These are phyloP conservation scores for Pelecanus crispus DNA, from an alignment of 2,113 vertebrate genomes.

Conservation along the genomic window DNA sequence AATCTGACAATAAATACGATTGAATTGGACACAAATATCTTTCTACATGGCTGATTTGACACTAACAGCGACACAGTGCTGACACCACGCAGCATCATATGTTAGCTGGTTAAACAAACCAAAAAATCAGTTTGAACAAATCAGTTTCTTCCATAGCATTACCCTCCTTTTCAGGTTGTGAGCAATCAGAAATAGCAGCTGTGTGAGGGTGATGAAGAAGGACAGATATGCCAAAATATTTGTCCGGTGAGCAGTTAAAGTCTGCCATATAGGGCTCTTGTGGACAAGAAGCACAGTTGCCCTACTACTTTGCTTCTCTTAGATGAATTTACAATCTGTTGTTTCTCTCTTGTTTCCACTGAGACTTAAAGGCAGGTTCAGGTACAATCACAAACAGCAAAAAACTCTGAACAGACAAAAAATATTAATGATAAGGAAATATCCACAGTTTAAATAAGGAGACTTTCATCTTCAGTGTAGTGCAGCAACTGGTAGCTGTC, in stretches of 20 bases:
- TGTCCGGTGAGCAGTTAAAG: not conserved
- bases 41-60: conserved; percentile 18
- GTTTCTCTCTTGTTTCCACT: not conserved
- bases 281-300: not conserved
- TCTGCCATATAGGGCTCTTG: not conserved
- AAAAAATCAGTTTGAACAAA: conserved; percentile 32
- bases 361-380: not conserved
- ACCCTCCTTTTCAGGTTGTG: not conserved
- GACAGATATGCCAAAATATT: conserved; percentile 6
- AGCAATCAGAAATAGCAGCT: conserved; percentile 10
- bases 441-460: not conserved
- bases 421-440: not conserved
- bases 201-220: not conserved
- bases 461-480: not conserved
- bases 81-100: not conserved
- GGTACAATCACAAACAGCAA: not conserved
- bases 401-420: not conserved
- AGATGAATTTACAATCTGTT: not conserved
- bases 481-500: not conserved
- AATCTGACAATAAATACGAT: conserved; percentile 12
- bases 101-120: conserved; percentile 42
- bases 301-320: not conserved
- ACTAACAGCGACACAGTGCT: not conserved
- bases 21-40: not conserved
- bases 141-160: not conserved